Evolutionary conservation across 2,888 invertebrate species (phyloP), one percentile per base, ranked within the genome.

Genomic region (Pollenia amentaria): DNA sequence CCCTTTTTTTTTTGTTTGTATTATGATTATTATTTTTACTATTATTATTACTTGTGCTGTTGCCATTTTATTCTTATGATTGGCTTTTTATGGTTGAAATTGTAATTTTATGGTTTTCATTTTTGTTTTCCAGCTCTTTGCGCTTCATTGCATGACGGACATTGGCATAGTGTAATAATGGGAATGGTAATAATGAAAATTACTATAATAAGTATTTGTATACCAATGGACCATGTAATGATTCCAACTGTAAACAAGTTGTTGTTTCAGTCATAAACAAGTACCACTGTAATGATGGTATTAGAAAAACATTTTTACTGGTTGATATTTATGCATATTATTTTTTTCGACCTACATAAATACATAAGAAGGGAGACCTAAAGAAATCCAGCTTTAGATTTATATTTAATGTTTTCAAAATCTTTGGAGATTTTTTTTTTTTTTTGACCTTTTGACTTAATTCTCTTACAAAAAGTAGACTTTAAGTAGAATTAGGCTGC

Each of bases 161-260:
- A 42, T 62, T 18, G 67, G 16, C 64, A 60, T 12, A 16, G 9
- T 75, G 21, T 75, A 67, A 42, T 67, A 67, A 65, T 4, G n/a
- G 40, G 16, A 46, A 70, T 83, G 46, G 8, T 75, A 48, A 42
- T 70, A 76, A 77, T 64, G 70, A 55, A 83, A 77, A 83, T 70
- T 77, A 75, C 76, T 62, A 16, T 77, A 42, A 65, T 73, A 29
- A 29, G 29, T 29, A 65, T 57, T 77, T 84, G 44, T 16, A 67
- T 60, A 65, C n/a, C 67, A 78, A 84, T 78, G 65, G n/a, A 78
- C 78, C 84, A 65, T 84, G 48, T 60, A 72, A 72, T 77, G 64
- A 72, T 57, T 6, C 3, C 48, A 38, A 65, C 40, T 55, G 64
- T 69, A 60, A 84, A 70, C 51, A 84, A 73, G 18, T 51, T 78